phyloP scores from a whole-genome alignment of 2,113 vertebrate genomes.

The Corythaixoides concolor region DNA sequence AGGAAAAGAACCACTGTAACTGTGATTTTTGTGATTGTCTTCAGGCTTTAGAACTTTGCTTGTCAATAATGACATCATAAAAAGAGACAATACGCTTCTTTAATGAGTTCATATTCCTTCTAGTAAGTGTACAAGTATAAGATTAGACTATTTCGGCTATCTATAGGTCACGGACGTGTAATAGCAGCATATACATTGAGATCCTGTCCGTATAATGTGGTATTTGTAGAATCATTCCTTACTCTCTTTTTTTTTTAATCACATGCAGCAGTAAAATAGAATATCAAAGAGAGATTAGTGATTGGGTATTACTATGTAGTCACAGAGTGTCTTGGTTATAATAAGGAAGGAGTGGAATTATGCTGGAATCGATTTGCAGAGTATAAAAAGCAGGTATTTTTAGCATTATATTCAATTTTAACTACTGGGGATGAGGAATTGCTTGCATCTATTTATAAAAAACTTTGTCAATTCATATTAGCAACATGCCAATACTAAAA shows the following conservation, averaged over 20 bases:
- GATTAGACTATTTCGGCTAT: neutral
- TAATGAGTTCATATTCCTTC: neutral
- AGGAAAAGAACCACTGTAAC: neutral
- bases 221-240: neutral
- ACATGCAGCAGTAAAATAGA: neutral
- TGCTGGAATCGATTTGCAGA: neutral
- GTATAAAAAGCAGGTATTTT: neutral
- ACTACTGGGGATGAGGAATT: neutral
- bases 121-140: neutral
- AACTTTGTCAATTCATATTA: neutral
- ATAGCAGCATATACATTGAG: neutral
- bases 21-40: neutral
- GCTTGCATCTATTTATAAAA: neutral
- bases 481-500: neutral
- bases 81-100: neutral
- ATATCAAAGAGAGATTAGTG: neutral
- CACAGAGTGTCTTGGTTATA: neutral
- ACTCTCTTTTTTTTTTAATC: neutral
- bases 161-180: neutral
- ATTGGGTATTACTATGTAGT: neutral
- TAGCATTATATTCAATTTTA: neutral
- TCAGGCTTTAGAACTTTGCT: neutral
- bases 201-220: fast-evolving
- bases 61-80: neutral
- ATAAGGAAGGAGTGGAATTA: neutral